Evolutionary conservation across 2,888 invertebrate species (phyloP).

Genomic region (Eucera pruinosa): DNA sequence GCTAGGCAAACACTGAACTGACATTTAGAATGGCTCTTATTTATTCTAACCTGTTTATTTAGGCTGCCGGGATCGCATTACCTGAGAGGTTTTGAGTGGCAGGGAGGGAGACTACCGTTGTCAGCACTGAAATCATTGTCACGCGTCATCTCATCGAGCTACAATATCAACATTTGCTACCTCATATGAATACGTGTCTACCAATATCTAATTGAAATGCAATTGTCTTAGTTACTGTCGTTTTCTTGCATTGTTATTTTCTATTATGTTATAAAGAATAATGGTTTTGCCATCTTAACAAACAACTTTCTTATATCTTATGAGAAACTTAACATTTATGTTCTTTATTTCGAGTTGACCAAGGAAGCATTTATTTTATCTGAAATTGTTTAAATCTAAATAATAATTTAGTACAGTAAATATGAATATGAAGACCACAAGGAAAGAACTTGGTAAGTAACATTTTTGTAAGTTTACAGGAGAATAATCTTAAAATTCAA

Average conservation of each 20-base stretch:
- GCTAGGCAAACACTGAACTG: slow-evolving; percentile 81
- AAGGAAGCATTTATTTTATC: too few relatives aligned
- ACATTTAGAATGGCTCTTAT: slow-evolving; percentile 82
- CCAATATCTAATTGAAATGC: slow-evolving; percentile 34
- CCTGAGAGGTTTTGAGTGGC: slow-evolving; percentile 79
- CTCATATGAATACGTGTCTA: slow-evolving; percentile 25
- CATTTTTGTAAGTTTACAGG: too few relatives aligned
- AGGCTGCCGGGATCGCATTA: slow-evolving; percentile 82
- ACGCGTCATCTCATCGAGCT: slow-evolving; percentile 62
- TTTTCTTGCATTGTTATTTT: neutral
- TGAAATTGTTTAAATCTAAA: too few relatives aligned
- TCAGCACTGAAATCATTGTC: slow-evolving; percentile 75
- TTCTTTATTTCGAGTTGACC: too few relatives aligned
- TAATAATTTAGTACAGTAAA: too few relatives aligned
- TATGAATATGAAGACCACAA: too few relatives aligned
- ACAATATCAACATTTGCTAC: slow-evolving; percentile 47
- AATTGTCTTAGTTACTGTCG: slow-evolving; percentile 3
- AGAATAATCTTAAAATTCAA: too few relatives aligned
- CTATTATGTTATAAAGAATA: neutral
- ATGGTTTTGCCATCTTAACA: too few relatives aligned
- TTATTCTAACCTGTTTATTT: slow-evolving; percentile 83
- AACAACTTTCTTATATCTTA: too few relatives aligned
- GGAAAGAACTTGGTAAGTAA: too few relatives aligned
- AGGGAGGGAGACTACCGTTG: slow-evolving; percentile 73
- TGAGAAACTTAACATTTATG: too few relatives aligned